These are phyloP conservation scores for Struthidea cinerea DNA, from an alignment of 2,113 vertebrate genomes.

Conservation along the genomic window DNA sequence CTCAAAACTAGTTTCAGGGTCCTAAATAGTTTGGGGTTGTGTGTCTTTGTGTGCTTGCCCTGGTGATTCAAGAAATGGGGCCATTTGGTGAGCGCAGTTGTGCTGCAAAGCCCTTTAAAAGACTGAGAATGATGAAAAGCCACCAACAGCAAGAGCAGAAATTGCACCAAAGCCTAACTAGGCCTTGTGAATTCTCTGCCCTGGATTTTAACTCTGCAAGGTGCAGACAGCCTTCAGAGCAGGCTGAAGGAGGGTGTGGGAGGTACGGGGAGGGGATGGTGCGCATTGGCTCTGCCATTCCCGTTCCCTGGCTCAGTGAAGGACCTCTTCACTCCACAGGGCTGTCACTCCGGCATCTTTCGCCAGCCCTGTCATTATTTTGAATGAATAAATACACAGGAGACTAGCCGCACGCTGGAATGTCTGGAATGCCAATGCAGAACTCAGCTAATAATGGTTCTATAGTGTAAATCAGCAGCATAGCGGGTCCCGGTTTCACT, in stretches of 20 bases:
- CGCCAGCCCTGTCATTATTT: neutral
- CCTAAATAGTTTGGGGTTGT: neutral
- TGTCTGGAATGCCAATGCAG: slow-evolving; percentile 56
- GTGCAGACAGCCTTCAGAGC: neutral
- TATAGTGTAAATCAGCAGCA: slow-evolving; percentile 56
- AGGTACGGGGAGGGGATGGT: neutral
- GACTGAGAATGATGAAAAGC: neutral
- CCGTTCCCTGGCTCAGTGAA: neutral
- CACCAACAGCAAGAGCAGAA: neutral
- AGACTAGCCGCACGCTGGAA: slow-evolving; percentile 21
- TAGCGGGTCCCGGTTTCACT: slow-evolving; percentile 31
- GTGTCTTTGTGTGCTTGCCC: neutral
- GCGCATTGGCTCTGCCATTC: rapidly evolving
- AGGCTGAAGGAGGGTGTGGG: neutral
- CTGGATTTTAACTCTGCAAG: neutral
- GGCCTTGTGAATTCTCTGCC: neutral
- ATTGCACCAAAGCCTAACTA: neutral
- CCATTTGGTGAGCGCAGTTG: neutral
- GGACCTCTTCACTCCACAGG: neutral
- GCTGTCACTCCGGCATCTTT: neutral
- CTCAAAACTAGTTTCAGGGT: neutral
- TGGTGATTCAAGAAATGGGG: neutral
- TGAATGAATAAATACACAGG: slow-evolving; percentile 44
- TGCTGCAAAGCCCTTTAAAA: neutral
- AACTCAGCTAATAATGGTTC: slow-evolving; percentile 51